A percentile compares a stretch with the other conserved stretches of the same genome.
Conservation (phyloP, 2,113 vertebrate genomes). For the Salvelinus alpinus region DNA sequence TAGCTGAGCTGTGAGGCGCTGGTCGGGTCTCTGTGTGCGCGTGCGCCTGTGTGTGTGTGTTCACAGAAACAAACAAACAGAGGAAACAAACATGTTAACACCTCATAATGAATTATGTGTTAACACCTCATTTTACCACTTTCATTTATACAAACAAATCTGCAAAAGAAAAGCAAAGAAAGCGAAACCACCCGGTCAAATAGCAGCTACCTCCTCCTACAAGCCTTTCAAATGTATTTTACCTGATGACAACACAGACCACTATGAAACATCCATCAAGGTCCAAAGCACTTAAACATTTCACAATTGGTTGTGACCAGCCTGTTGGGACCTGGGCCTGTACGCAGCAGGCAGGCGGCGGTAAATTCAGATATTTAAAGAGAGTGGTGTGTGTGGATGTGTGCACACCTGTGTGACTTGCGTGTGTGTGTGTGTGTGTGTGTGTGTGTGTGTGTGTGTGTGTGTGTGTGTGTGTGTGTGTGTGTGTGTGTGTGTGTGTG, state of each 20-base stretch:
- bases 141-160: neutral
- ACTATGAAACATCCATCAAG: conserved; percentile 9
- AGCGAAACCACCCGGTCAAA: neutral
- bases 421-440: conserved; percentile 12
- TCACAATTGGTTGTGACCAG: conserved; percentile 1
- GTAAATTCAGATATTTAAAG: conserved; percentile 34
- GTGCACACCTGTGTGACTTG: too few species aligned
- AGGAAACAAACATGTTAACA: neutral
- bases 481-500: neutral
- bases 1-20: conserved; percentile 50
- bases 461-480: conserved; percentile 11
- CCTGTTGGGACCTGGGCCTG: conserved; percentile 18
- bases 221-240: conserved; percentile 13
- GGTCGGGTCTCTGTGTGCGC: neutral
- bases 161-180: conserved; percentile 30
- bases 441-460: conserved; percentile 7
- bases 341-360: conserved; percentile 13
- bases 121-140: neutral
- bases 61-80: neutral
- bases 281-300: conserved; percentile 9
- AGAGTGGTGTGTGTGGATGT: neutral
- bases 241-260: conserved; percentile 19
- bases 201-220: neutral
- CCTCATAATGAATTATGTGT: neutral
- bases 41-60: neutral